These are phyloP conservation scores for Hydractinia symbiolongicarpus DNA, from an alignment of 30 jellyfish, hydroid and myxozoan genomes.

Conservation along the genomic window DNA sequence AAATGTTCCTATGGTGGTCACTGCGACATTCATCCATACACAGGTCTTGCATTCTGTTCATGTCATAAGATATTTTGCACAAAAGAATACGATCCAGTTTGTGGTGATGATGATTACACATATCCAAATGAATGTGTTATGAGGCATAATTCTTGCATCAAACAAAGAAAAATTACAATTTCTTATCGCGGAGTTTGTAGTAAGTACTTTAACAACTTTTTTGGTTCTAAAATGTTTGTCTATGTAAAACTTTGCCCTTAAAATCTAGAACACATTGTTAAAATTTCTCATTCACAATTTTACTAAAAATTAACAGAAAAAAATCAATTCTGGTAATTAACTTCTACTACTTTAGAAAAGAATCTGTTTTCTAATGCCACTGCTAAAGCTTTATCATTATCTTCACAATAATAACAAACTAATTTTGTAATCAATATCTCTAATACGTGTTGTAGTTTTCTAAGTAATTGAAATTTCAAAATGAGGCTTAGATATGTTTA, in stretches of 20 bases:
- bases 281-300: background rate
- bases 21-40: constrained; percentile 46
- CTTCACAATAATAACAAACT: too few relatives aligned
- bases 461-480: too few relatives aligned
- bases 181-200: constrained; percentile 86
- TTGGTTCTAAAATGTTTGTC: background rate
- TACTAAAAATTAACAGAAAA: background rate
- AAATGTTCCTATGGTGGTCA: constrained; percentile 64
- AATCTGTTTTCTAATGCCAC: too few relatives aligned
- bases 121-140: constrained; percentile 81
- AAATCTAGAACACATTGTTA: background rate
- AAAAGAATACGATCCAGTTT: constrained; percentile 78
- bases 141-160: constrained; percentile 73
- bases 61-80: constrained; percentile 65
- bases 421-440: too few relatives aligned
- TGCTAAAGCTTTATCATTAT: too few relatives aligned
- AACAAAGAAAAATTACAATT: constrained; percentile 43
- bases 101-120: constrained; percentile 74
- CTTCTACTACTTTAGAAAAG: too few relatives aligned
- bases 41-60: constrained; percentile 67
- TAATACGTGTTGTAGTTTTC: too few relatives aligned
- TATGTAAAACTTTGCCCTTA: too few relatives aligned
- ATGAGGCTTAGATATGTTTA: too few relatives aligned
- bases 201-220: constrained; percentile 26
- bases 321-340: too few relatives aligned